Conservation (phyloP, 2,113 vertebrate genomes). For the Pangasianodon gigas region DNA sequence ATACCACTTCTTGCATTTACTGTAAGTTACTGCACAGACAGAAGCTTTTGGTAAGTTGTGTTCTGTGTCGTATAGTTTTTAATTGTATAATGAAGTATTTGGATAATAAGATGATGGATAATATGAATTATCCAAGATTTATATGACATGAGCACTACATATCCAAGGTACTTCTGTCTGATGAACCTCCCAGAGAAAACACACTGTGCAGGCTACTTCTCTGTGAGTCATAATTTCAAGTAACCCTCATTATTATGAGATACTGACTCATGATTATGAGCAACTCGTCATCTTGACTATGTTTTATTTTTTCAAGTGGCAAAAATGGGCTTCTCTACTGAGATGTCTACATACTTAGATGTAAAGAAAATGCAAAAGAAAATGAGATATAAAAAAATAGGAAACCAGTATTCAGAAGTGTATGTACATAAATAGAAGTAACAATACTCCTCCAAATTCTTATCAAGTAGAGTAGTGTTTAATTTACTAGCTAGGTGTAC, state of each 20-base stretch:
- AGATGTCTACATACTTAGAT: not conserved
- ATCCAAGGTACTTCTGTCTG: not conserved
- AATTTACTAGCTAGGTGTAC: not conserved
- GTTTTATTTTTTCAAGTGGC: not conserved
- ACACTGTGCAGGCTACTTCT: not conserved
- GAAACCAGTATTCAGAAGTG: not conserved
- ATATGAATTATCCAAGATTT: not conserved
- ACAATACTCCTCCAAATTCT: not conserved
- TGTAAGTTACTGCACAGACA: not conserved
- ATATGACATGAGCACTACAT: not conserved
- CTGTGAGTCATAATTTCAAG: not conserved
- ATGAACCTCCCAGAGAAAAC: not conserved
- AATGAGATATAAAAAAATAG: not conserved
- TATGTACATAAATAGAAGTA: not conserved
- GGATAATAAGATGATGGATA: conserved; percentile 6
- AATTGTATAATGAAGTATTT: conserved; percentile 18
- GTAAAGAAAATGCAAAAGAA: not conserved
- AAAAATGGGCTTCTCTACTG: not conserved
- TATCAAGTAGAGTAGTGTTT: not conserved
- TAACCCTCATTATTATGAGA: not conserved
- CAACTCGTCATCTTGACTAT: not conserved
- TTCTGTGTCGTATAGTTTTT: not conserved
- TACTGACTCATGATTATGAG: not conserved
- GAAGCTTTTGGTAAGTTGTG: not conserved
- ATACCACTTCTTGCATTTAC: not conserved